A percentile compares a stretch with the other conserved stretches of the same genome.
Conservation (phyloP, 2,888 invertebrate species). For the Lithophane ornitopus region DNA sequence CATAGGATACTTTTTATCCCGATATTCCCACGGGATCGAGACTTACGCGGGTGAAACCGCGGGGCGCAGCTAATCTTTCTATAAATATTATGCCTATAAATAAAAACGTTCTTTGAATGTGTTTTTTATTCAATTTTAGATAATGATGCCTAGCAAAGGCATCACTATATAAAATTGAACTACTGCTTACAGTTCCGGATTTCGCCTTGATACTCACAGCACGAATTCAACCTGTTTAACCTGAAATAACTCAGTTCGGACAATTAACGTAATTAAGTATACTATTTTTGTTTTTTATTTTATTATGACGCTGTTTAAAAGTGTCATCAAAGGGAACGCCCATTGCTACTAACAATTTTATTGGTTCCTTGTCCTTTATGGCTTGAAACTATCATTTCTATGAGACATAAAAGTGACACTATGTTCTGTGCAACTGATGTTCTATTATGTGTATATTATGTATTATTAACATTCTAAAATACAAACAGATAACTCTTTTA, state of each 20-base stretch:
- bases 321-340: background rate
- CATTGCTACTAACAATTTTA: background rate
- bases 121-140: slow-evolving; percentile 1
- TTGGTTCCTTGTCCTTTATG: background rate
- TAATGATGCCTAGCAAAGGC: no score
- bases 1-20: no score
- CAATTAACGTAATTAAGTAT: background rate
- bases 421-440: background rate
- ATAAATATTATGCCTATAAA: background rate
- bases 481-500: background rate
- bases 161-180: no score
- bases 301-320: background rate
- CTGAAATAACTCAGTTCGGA: background rate
- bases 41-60: no score
- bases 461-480: background rate
- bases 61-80: no score
- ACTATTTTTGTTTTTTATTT: background rate
- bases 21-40: no score
- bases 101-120: background rate
- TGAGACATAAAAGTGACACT: no score
- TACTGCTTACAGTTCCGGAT: background rate
- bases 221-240: background rate
- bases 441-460: background rate
- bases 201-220: background rate
- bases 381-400: no score